These are phyloP conservation scores for Ciconia stormi DNA, from an alignment of 2,113 vertebrate genomes.

Conservation along the genomic window DNA sequence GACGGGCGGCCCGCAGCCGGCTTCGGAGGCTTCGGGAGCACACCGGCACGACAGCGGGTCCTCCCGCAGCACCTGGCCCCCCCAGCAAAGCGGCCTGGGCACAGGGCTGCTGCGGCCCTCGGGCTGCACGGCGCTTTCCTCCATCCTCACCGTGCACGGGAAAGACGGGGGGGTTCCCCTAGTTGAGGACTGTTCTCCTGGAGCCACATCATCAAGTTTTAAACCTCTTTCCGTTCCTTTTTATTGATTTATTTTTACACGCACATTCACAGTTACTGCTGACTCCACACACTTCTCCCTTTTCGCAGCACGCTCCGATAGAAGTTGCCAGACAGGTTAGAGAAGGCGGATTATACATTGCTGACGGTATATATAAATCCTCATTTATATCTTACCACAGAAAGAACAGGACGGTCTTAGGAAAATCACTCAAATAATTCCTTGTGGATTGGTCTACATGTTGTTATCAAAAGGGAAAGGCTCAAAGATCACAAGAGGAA, in stretches of 20 bases:
- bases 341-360: not conserved
- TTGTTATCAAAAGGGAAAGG: not conserved
- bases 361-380: not conserved
- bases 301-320: not conserved
- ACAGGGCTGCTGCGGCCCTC: fast-evolving
- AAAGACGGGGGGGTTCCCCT: fast-evolving
- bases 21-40: not conserved
- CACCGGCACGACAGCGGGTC: fast-evolving
- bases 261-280: not conserved
- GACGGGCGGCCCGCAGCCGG: not conserved
- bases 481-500: not conserved
- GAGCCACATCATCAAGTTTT: not conserved
- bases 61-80: not conserved
- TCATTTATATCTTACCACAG: not conserved
- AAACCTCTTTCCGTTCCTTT: not conserved
- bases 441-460: not conserved
- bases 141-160: fast-evolving
- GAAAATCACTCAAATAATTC: slow-evolving; percentile 14
- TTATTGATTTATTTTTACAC: not conserved
- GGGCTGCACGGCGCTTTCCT: fast-evolving
- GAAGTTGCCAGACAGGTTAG: not conserved
- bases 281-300: not conserved
- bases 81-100: not conserved
- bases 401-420: not conserved
- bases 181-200: not conserved